These are phyloP conservation scores for Plestiodon gilberti DNA, from an alignment of 2,113 vertebrate genomes.

Conservation along the genomic window DNA sequence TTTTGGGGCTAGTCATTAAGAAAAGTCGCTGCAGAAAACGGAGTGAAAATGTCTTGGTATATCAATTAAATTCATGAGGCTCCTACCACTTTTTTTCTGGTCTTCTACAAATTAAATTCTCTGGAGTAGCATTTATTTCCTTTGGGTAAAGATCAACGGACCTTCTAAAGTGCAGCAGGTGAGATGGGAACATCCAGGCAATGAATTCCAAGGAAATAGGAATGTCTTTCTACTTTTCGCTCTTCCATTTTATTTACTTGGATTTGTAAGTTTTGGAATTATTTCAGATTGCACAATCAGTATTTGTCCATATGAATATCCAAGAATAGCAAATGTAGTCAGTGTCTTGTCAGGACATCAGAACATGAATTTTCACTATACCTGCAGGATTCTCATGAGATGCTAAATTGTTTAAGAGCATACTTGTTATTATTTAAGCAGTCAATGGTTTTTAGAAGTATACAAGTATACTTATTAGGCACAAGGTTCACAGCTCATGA, in stretches of 20 bases:
- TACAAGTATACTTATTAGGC: constrained; percentile 21
- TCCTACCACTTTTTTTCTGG: not conserved
- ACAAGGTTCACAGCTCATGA: constrained; percentile 18
- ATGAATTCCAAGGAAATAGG: not conserved
- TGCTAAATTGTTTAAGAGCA: not conserved
- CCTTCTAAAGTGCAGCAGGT: not conserved
- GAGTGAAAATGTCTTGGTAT: not conserved
- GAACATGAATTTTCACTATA: not conserved
- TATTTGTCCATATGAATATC: not conserved
- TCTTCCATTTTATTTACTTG: not conserved
- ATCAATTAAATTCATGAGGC: not conserved
- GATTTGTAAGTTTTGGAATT: not conserved
- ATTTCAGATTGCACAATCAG: not conserved
- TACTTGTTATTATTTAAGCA: constrained; percentile 13
- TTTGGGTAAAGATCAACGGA: not conserved
- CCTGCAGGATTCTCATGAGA: not conserved
- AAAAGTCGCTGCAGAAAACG: constrained; percentile 45
- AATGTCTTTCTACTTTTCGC: constrained; percentile 12
- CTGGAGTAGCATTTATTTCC: not conserved
- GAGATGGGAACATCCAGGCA: not conserved
- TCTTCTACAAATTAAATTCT: not conserved
- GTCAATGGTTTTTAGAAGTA: not conserved
- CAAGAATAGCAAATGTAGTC: not conserved
- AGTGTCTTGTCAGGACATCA: not conserved
- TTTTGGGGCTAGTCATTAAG: constrained; percentile 38